Base-by-base conservation (phyloP, 1,140 invertebrate species). In the Monomorium pharaonis region DNA sequence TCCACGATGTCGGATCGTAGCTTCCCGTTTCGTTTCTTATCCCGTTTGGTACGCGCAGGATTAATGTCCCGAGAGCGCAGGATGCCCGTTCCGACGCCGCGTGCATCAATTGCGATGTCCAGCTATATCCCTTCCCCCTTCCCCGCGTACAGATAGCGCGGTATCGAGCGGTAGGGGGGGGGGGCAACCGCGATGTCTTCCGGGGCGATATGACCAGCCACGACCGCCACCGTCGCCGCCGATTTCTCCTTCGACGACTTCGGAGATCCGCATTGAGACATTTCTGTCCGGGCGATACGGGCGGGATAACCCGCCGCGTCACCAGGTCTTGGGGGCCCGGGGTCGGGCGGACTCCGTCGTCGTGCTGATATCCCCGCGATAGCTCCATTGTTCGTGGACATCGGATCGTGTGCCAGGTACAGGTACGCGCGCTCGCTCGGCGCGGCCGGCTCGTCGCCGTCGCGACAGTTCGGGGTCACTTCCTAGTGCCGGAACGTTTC, bases 301-400 rank as follows among this genome's bases (percentile, higher is more conserved):
- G 30, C 24, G 84, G 85, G 86, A 91, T 88, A 91, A 92, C 84
- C 89, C 89, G 60, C 89, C 89, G 60, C 85, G 89, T 88, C 24
- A 87, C 77, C 86, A 90, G 21, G 81, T 90, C 81, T 76, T 80
- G 37, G 60, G n/a, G 74, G 65, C 77, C 58, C 63, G 83, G 58
- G 90, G 89, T 91, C 91, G 85, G 84, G 62, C 84, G 86, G 47
- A 80, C 44, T 69, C 30, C 30, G 54, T 21, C 88, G 87, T 91
- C 91, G 88, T 91, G 89, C 91, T 90, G 91, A 92, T 92, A 92
- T 90, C 87, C 90, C 84, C 78, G 86, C 92, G 91, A 93, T 92
- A 92, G 91, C 86, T 89, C 84, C 91, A 92, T 93, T 93, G 91
- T 92, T 92, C 92, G 91, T 92, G 91, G 89, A 90, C 88, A 92